Percentiles rank a stretch among this genome's conserved stretches.
Conservation (phyloP, 2,113 vertebrate genomes). For the rat (Rattus norvegicus) region GRCr8 NC_086023.1:149151001-149151500, state of each 20-base stretch:
- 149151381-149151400: background rate
- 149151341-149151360: background rate
- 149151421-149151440: background rate
- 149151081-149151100: background rate
- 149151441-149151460: background rate
- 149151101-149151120: background rate
- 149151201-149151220: constrained; percentile 11
- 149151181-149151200: background rate
- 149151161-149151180: background rate
- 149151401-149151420: background rate
- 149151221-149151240: background rate
- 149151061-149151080: background rate
- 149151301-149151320: constrained; percentile 32
- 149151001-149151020: background rate
- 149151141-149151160: background rate
- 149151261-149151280: background rate
- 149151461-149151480: background rate
- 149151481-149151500: constrained; percentile 1
- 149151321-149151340: background rate
- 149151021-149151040: background rate
- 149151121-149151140: background rate
- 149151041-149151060: background rate
- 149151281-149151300: constrained; percentile 9
- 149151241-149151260: too few species aligned
- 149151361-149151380: background rate